These are phyloP conservation scores for Notospermus geniculatus DNA, from an alignment of 1,140 invertebrate species.

Conservation along the genomic window DNA sequence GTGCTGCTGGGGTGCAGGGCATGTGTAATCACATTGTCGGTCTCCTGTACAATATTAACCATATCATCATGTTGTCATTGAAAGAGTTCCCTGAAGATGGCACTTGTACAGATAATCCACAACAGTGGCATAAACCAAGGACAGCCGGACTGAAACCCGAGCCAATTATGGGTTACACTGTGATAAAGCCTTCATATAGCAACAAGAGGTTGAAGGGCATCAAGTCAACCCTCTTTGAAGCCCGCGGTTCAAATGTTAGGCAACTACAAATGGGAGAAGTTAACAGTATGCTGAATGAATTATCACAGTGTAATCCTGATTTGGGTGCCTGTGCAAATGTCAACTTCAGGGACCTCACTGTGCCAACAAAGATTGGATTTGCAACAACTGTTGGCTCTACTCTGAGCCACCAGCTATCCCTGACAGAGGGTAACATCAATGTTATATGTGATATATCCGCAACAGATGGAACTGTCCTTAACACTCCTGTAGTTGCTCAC, in stretches of 20 bases:
- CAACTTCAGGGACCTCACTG: background rate
- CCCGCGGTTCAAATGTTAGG: background rate
- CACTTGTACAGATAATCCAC: constrained; percentile 8
- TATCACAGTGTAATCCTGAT: background rate
- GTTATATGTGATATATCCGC: constrained; percentile 3
- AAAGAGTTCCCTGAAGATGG: background rate
- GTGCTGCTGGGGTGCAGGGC: background rate
- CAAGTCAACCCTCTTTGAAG: constrained; percentile 3
- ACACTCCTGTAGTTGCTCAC: background rate
- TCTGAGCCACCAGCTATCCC: background rate
- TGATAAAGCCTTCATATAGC: constrained; percentile 7
- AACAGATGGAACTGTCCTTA: background rate
- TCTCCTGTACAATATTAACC: background rate
- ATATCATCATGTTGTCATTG: background rate
- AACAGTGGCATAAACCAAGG: constrained; percentile 5
- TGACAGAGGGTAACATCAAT: constrained; percentile 1
- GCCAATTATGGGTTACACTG: constrained; percentile 6
- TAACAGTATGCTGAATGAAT: background rate
- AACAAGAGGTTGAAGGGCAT: constrained; percentile 3
- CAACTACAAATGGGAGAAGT: background rate
- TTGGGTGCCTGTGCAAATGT: constrained; percentile 1
- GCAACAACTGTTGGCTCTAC: background rate
- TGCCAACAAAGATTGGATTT: background rate
- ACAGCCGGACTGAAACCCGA: background rate
- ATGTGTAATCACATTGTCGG: constrained; percentile 5